Evolutionary conservation across 2,888 invertebrate species (phyloP).

Genomic region (Drosophila mettleri): DNA sequence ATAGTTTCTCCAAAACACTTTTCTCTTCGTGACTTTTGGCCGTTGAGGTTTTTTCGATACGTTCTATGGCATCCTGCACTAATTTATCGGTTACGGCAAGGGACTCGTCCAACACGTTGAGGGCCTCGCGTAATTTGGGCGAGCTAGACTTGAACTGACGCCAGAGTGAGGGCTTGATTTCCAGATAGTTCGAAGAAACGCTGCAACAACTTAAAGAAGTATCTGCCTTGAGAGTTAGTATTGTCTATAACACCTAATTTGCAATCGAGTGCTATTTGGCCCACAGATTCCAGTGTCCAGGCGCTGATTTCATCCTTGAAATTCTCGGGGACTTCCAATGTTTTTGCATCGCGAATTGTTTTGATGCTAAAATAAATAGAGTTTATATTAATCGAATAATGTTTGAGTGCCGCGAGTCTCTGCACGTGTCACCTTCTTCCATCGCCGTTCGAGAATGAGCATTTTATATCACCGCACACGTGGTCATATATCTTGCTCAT

Average conservation of each 20-base stretch:
- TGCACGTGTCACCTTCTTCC: too few relatives aligned
- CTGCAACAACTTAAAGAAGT: conserved; percentile 36
- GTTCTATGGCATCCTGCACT: conserved; percentile 77
- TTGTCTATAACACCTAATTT: conserved; percentile 63
- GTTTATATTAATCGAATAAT: too few relatives aligned
- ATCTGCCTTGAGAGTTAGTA: conserved; percentile 52
- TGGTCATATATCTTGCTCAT: too few relatives aligned
- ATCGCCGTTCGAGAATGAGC: too few relatives aligned
- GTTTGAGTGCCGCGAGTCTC: too few relatives aligned
- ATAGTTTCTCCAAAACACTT: conserved; percentile 88
- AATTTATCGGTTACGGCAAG: conserved; percentile 60
- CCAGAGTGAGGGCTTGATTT: conserved; percentile 70
- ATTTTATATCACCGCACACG: too few relatives aligned
- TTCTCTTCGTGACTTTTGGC: conserved; percentile 62
- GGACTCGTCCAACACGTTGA: conserved; percentile 48
- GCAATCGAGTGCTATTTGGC: conserved; percentile 83
- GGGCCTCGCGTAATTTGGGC: conserved; percentile 52
- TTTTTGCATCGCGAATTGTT: conserved; percentile 71
- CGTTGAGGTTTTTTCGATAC: conserved; percentile 62
- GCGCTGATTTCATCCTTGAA: conserved; percentile 86
- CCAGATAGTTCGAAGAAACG: conserved; percentile 58
- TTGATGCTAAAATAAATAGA: conserved; percentile 71
- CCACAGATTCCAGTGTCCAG: conserved; percentile 87
- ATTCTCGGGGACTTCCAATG: conserved; percentile 83
- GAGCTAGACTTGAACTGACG: conserved; percentile 60